Percentiles rank a stretch among this genome's conserved stretches.
These are phyloP conservation scores for Crematogaster levior DNA, from an alignment of 2,888 invertebrate genomes.

Conservation along the genomic window DNA sequence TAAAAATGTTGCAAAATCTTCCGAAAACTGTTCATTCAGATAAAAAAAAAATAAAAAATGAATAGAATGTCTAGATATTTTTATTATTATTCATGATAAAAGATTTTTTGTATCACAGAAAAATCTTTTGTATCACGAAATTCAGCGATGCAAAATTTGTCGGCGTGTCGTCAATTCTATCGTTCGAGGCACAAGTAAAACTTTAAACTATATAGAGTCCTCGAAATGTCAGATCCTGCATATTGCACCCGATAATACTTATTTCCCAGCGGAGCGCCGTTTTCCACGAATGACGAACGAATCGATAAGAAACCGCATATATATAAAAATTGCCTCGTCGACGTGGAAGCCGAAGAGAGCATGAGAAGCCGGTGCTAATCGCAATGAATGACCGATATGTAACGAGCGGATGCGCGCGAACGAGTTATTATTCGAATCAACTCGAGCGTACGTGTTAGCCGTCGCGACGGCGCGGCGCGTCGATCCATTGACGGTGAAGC, in stretches of 20 bases:
- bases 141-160: background rate
- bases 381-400: slow-evolving; percentile 23
- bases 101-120: too few species aligned
- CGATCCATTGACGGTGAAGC: background rate
- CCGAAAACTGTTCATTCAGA: background rate
- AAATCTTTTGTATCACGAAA: background rate
- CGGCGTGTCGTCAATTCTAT: too few species aligned
- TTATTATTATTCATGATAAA: background rate
- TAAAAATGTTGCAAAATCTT: background rate
- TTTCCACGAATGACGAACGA: slow-evolving; percentile 2
- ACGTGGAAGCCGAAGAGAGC: background rate
- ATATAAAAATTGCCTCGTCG: slow-evolving; percentile 3
- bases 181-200: background rate
- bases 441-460: background rate
- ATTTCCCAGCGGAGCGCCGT: slow-evolving; percentile 7
- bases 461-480: slow-evolving; percentile 26
- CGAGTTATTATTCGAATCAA: slow-evolving; percentile 32
- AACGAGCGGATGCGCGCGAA: slow-evolving; percentile 4
- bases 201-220: background rate
- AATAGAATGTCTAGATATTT: background rate
- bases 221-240: background rate
- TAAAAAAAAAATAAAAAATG: background rate
- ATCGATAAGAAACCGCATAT: slow-evolving; percentile 23
- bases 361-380: slow-evolving; percentile 6
- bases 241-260: background rate